Evolutionary conservation across 2,113 vertebrate genomes (phyloP).

Genomic region (Varanus komodoensis): DNA sequence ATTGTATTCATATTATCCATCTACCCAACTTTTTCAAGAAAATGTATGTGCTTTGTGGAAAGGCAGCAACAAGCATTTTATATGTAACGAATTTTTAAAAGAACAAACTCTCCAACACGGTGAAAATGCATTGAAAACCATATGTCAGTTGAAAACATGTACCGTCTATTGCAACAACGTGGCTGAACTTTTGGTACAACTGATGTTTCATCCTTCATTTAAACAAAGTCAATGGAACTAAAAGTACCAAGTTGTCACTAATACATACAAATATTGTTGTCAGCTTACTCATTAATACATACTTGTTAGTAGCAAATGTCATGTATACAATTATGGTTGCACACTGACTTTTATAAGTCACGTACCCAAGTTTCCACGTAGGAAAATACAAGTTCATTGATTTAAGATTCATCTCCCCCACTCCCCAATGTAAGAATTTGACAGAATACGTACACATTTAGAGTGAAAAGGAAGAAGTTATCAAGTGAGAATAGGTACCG

Average conservation of each 20-base stretch:
- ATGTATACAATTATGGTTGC: conserved; percentile 54
- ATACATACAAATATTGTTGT: background rate
- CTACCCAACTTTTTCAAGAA: background rate
- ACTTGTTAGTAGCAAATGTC: conserved; percentile 56
- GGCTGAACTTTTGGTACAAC: background rate
- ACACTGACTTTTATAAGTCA: conserved; percentile 49
- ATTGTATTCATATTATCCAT: background rate
- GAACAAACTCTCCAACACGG: conserved; percentile 43
- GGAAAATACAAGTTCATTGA: conserved; percentile 42
- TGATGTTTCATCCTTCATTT: background rate
- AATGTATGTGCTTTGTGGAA: conserved; percentile 7
- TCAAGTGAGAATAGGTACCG: conserved; percentile 69
- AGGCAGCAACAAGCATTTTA: background rate
- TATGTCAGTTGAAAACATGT: conserved; percentile 6
- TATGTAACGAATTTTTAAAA: conserved; percentile 12
- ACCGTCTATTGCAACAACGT: background rate
- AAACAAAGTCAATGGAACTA: background rate
- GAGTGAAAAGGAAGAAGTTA: conserved; percentile 65
- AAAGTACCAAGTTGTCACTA: background rate
- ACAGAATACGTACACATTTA: conserved; percentile 62
- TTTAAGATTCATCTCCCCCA: conserved; percentile 34
- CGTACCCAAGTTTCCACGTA: conserved; percentile 44
- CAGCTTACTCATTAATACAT: background rate
- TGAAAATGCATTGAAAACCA: background rate
- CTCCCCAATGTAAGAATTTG: conserved; percentile 31